A percentile compares a stretch with the other conserved stretches of the same genome.
Evolutionary conservation across 2,888 invertebrate species (phyloP).

Genomic region (Ophioninae sp.): DNA sequence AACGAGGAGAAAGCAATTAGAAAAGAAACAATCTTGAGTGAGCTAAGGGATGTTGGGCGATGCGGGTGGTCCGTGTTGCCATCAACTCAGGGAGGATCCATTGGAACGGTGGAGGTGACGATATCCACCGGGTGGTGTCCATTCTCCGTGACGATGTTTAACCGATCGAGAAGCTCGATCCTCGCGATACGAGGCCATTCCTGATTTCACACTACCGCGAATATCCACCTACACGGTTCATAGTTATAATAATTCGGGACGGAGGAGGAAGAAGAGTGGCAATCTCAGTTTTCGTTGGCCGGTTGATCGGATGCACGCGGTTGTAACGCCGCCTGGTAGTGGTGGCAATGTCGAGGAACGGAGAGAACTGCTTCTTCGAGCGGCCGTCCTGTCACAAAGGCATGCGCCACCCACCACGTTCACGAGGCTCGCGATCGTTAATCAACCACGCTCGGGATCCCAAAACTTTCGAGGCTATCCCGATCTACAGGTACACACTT

Average conservation of each 20-base stretch:
- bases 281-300: conserved; percentile 44
- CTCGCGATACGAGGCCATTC: conserved; percentile 44
- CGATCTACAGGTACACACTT: conserved; percentile 77
- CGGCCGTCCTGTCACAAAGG: conserved; percentile 81
- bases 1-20: background rate
- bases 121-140: conserved; percentile 24
- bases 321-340: conserved; percentile 56
- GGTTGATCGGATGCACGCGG: conserved; percentile 40
- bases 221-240: conserved; percentile 11
- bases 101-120: conserved; percentile 44
- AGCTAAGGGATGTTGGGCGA: conserved; percentile 20
- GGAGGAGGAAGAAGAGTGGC: conserved; percentile 41
- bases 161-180: conserved; percentile 40
- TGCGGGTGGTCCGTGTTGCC: conserved; percentile 39
- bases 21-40: background rate
- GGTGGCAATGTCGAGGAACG: conserved; percentile 78
- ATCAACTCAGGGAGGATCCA: conserved; percentile 28
- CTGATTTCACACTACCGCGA: conserved; percentile 13
- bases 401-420: conserved; percentile 81
- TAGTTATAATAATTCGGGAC: conserved; percentile 75
- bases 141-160: conserved; percentile 14
- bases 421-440: conserved; percentile 79
- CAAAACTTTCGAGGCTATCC: conserved; percentile 76
- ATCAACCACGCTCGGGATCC: conserved; percentile 79
- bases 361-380: conserved; percentile 66